These are phyloP conservation scores for Lagenorhynchus albirostris DNA, from an alignment of 2,113 vertebrate species.

Conservation along the genomic window DNA sequence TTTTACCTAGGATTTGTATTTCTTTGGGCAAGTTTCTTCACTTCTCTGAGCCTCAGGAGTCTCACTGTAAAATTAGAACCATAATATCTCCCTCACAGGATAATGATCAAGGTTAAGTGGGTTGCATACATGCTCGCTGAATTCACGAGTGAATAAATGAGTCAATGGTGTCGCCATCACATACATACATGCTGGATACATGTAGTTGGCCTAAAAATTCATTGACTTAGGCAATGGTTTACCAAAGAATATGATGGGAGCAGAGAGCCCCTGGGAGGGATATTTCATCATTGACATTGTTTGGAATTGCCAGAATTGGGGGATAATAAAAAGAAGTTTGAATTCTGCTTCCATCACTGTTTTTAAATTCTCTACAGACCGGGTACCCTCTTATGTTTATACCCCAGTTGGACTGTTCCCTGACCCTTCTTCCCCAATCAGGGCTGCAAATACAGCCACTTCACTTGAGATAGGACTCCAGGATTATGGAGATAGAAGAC, in stretches of 20 bases:
- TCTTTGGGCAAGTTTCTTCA: not conserved
- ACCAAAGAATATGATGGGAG: not conserved
- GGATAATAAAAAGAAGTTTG: not conserved
- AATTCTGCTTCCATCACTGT: not conserved
- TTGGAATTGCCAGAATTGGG: not conserved
- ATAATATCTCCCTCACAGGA: not conserved
- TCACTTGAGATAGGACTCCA: not conserved
- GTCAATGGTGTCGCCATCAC: not conserved
- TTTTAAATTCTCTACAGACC: not conserved
- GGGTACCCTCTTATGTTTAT: not conserved
- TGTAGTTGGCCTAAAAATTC: not conserved
- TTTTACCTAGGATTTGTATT: not conserved
- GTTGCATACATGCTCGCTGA: not conserved
- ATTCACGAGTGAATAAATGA: not conserved
- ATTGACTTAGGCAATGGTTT: not conserved
- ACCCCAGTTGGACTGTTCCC: not conserved
- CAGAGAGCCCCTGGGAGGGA: not conserved
- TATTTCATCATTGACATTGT: not conserved
- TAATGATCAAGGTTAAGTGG: not conserved
- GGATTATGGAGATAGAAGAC: slow-evolving; percentile 31
- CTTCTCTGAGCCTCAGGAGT: not conserved
- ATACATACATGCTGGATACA: not conserved
- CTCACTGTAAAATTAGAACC: not conserved
- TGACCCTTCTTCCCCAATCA: not conserved
- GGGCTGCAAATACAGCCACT: not conserved